These are phyloP conservation scores for Spilosoma lubricipeda DNA, from an alignment of 2,888 invertebrate genomes.

Conservation along the genomic window DNA sequence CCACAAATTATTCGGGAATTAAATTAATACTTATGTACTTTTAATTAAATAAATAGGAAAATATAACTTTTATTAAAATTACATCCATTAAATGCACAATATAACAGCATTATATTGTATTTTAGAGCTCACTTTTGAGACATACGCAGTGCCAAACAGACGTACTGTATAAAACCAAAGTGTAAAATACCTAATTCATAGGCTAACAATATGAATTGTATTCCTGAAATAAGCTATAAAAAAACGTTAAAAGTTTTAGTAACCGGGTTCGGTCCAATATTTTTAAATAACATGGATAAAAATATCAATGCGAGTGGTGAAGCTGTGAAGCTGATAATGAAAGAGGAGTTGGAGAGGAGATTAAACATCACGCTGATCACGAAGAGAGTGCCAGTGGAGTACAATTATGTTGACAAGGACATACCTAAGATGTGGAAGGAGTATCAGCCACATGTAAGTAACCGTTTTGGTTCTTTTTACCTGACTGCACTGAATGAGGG, in stretches of 20 bases:
- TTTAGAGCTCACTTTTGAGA: not conserved
- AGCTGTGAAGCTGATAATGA: slow-evolving; percentile 88
- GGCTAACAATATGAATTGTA: not conserved
- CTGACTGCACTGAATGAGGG: no score
- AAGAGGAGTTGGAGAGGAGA: slow-evolving; percentile 58
- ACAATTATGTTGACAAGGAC: slow-evolving; percentile 10
- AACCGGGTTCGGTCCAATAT: slow-evolving; percentile 93
- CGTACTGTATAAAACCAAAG: not conserved
- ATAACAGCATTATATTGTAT: slow-evolving; percentile 54
- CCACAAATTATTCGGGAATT: no score
- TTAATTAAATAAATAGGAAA: not conserved
- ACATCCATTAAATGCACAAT: not conserved
- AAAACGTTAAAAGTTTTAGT: slow-evolving; percentile 75
- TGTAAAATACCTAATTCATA: not conserved
- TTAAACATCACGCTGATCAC: slow-evolving; percentile 12
- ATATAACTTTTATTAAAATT: slow-evolving; percentile 22
- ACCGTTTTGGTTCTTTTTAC: not conserved
- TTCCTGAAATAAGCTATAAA: no score
- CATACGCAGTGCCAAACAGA: not conserved
- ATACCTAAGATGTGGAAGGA: slow-evolving; percentile 9
- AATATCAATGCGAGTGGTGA: slow-evolving; percentile 93
- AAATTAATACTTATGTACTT: not conserved
- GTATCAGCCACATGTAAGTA: slow-evolving; percentile 19
- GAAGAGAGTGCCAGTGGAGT: slow-evolving; percentile 11
- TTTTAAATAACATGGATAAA: slow-evolving; percentile 80